Conservation (phyloP, 2,888 invertebrate species). For the Ectemnius lituratus region DNA sequence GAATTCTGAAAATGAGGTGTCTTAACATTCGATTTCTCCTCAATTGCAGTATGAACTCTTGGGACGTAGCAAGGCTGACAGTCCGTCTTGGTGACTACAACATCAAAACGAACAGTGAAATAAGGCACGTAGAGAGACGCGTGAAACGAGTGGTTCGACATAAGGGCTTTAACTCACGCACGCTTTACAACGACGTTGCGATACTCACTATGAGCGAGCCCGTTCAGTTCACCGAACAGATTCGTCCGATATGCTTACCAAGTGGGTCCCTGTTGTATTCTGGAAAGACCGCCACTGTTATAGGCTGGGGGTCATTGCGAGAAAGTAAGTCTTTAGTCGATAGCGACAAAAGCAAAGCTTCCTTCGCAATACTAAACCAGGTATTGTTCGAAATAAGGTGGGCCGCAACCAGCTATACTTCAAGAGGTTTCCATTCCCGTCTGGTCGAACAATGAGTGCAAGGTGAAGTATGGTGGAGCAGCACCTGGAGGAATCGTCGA, state of each 20-base stretch:
- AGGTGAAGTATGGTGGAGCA: slow-evolving; percentile 88
- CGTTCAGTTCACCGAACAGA: slow-evolving; percentile 84
- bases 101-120: slow-evolving; percentile 87
- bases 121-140: slow-evolving; percentile 87
- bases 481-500: slow-evolving; percentile 95
- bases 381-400: slow-evolving; percentile 79
- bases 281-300: slow-evolving; percentile 87
- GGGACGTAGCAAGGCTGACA: slow-evolving; percentile 91
- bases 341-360: not conserved
- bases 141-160: slow-evolving; percentile 92
- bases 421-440: slow-evolving; percentile 92
- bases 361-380: not conserved
- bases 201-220: slow-evolving; percentile 88
- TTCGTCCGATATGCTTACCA: slow-evolving; percentile 90
- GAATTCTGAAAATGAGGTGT: too few species aligned
- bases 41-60: slow-evolving; percentile 87
- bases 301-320: slow-evolving; percentile 92
- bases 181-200: slow-evolving; percentile 92
- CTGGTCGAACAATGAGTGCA: slow-evolving; percentile 89
- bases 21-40: not conserved
- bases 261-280: slow-evolving; percentile 81
- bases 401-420: slow-evolving; percentile 88
- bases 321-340: slow-evolving; percentile 81
- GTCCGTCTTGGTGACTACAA: slow-evolving; percentile 91
- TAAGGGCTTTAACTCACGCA: slow-evolving; percentile 89